These are phyloP conservation scores for Spinibarbus caldwelli DNA, from an alignment of 2,797 vertebrate species.

Conservation along the genomic window DNA sequence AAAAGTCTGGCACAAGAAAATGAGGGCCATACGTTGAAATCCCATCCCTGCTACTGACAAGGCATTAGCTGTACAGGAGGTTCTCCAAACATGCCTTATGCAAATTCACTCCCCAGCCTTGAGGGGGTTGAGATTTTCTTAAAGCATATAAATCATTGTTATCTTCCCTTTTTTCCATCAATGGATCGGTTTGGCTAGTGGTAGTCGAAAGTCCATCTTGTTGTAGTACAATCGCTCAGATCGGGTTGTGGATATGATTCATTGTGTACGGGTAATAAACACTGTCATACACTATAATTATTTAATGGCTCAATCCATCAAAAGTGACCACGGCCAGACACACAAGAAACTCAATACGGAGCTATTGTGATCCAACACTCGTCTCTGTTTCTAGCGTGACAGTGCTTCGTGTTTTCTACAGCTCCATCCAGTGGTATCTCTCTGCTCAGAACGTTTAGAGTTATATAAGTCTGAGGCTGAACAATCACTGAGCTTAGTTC, in stretches of 20 bases:
- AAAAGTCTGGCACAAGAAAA: constrained; percentile 71
- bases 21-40: constrained; percentile 73
- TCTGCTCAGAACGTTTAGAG: background rate
- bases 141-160: constrained; percentile 60
- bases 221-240: constrained; percentile 44
- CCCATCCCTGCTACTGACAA: constrained; percentile 68
- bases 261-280: constrained; percentile 66
- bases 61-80: constrained; percentile 64
- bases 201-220: constrained; percentile 44
- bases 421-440: constrained; percentile 50
- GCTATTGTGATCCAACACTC: constrained; percentile 29
- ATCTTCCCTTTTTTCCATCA: constrained; percentile 46
- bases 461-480: constrained; percentile 61
- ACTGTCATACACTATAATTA: constrained; percentile 68
- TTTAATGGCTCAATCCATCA: constrained; percentile 74
- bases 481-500: constrained; percentile 32
- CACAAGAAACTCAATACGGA: constrained; percentile 67
- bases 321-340: constrained; percentile 66
- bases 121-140: constrained; percentile 53
- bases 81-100: constrained; percentile 70
- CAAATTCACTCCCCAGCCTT: constrained; percentile 60
- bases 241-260: constrained; percentile 64
- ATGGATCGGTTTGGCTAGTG: constrained; percentile 41
- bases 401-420: constrained; percentile 21
- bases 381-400: background rate